A percentile compares a stretch with the other conserved stretches of the same genome.
phyloP scores from a whole-genome alignment of 2,888 invertebrate species.

The Drosophila suboccidentalis region DNA sequence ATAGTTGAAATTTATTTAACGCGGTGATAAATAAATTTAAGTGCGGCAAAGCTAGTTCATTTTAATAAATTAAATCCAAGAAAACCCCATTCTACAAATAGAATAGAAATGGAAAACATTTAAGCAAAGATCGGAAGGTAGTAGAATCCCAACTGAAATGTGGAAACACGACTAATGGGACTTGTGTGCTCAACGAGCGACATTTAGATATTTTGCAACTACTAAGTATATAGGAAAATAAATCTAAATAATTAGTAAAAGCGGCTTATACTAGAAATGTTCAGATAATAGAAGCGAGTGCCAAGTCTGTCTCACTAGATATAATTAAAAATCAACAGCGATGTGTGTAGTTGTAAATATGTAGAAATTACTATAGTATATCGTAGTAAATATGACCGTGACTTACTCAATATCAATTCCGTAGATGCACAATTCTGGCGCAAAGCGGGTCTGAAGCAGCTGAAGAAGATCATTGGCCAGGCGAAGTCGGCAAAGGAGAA shows the following conservation, averaged over 20 bases:
- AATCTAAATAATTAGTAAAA: conserved; percentile 57
- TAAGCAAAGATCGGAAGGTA: conserved; percentile 1
- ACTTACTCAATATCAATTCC: conserved; percentile 37
- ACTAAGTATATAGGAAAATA: conserved; percentile 37
- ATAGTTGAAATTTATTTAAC: neutral
- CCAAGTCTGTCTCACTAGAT: conserved; percentile 52
- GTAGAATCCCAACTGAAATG: conserved; percentile 5
- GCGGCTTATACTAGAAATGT: conserved; percentile 51
- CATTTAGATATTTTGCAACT: conserved; percentile 34
- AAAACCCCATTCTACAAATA: conserved; percentile 40
- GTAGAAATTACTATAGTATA: neutral
- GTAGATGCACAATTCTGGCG: conserved; percentile 83
- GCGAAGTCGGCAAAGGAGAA: conserved; percentile 84
- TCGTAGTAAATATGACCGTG: conserved; percentile 10
- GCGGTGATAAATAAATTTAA: neutral
- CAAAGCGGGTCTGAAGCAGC: conserved; percentile 71
- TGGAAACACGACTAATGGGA: conserved; percentile 37
- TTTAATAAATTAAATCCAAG: conserved; percentile 9
- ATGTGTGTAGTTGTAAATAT: neutral
- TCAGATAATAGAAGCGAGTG: conserved; percentile 44
- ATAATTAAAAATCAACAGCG: conserved; percentile 47
- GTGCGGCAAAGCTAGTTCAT: conserved; percentile 19
- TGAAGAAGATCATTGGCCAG: conserved; percentile 84
- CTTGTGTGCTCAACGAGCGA: conserved; percentile 52
- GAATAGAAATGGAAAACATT: conserved; percentile 16